Base-by-base conservation (phyloP, 2,113 vertebrate genomes). In the Loxodonta africana region DNA sequence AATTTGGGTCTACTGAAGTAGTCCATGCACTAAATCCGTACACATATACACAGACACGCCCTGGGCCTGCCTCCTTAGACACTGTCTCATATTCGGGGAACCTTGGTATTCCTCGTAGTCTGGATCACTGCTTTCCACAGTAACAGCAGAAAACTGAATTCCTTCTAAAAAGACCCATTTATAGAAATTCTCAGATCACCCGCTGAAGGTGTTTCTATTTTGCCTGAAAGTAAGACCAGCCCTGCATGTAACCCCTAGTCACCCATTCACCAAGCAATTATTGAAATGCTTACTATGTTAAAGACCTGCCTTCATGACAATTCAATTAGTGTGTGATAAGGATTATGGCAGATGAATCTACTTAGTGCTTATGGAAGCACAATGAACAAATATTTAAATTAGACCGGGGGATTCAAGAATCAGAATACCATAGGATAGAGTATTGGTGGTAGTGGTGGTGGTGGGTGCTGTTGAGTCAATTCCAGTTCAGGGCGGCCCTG, bases 131-230 rank as follows among this genome's bases (percentile, higher is more conserved):
- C 37, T 85, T 92, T 73, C 37, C 67, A 53, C 25, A 5, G 67
- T 78, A 62, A 78, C 77, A 95, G 51, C 6, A 85, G 21, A 71
- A 94, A 95, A 96, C 90, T 18, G 0, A 88, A 83, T 85, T 92
- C 5, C 20, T 95, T 65, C 37, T 83, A 25, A 92, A 90, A 65
- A 11, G 30, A 51, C 11, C 4, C 14, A 57, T 14, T 48, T 76
- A 88, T 21, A 84, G 51, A 76, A 81, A 87, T 51, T 53, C 21
- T 88, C 84, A 96, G 44, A 10, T 88, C 44, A 81, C 18, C 67
- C 51, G 25, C 6, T 30, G n/a, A 84, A 65, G 10, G 11, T 67
- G 44, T 67, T 76, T 86, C 62, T 94, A 33, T 62, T 76, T 94
- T 73, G 10, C 41, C 23, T 74, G 4, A 62, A 85, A 69, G 30